phyloP scores from a whole-genome alignment of 2,113 vertebrate genomes.

The Pedetes capensis region DNA sequence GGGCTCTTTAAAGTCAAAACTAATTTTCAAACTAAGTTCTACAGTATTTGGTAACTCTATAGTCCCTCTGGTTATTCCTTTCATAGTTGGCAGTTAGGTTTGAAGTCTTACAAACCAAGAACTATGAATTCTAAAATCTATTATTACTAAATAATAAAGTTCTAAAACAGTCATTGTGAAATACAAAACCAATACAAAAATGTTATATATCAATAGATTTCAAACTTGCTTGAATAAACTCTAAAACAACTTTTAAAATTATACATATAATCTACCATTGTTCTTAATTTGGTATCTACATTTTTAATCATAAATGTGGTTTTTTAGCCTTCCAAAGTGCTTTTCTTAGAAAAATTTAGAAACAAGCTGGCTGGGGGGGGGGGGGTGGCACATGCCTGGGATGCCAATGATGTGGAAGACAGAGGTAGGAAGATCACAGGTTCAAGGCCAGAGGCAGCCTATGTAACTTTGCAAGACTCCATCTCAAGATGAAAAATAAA shows the following conservation, averaged over 20 bases:
- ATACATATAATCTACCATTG: not conserved
- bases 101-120: not conserved
- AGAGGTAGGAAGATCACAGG: too few species aligned
- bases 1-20: not conserved
- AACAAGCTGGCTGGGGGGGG: too few species aligned
- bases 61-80: not conserved
- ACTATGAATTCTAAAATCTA: not conserved
- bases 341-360: not conserved
- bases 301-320: not conserved
- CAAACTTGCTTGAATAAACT: not conserved
- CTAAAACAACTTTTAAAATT: not conserved
- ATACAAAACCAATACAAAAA: not conserved
- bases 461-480: too few species aligned
- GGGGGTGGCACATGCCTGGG: too few species aligned
- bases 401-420: too few species aligned
- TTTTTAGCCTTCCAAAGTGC: not conserved
- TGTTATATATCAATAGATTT: not conserved
- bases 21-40: slow-evolving; percentile 5
- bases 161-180: not conserved
- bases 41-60: not conserved
- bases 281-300: not conserved
- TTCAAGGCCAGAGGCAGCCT: too few species aligned
- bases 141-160: not conserved
- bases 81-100: not conserved
- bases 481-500: too few species aligned